Evolutionary conservation across 2,797 vertebrate genomes (phyloP), one percentile per base, ranked within the genome.

Genomic region (Dendrocincla tyrannina): DNA sequence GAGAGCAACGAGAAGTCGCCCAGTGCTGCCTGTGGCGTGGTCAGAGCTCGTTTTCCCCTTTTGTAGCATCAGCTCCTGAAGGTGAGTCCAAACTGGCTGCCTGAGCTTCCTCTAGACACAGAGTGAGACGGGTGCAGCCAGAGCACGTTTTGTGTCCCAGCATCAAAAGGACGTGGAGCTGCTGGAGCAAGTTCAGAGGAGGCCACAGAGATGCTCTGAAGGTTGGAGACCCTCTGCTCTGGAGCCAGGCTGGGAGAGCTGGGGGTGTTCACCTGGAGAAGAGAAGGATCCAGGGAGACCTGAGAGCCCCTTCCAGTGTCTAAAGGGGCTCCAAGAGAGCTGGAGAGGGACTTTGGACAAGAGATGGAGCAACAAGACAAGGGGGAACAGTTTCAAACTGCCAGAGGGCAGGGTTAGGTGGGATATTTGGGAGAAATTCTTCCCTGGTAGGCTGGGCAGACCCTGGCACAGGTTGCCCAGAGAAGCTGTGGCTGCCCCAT

Each of bases 21-120:
- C 66, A 0, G 4, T 2, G 35, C 66, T 44, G 59, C 35, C 60
- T 5, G 10, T 7, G 9, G 56, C 1, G 0, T 1, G 1, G 25
- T 1, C 35, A 18, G 37, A 30, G 56, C 56, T 75, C 41, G 33
- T 50, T 41, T 28, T 68, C 24, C 33, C 50, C 23, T 30, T 17
- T 5, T 4, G 5, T 0, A 7, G 35, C 1, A 1, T 11, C 58
- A 2, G 9, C 1, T 44, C 39, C 47, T 5, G 5, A 10, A 16
- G 44, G 9, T 14, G 10, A 6, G 14, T 3, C 66, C 75, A 17
- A 17, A 18, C 23, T 2, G 13, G 0, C n/a, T 32, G 27, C 74
- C 49, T 17, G 64, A 35, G 35, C 19, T 69, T 39, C 10, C 50
- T 30, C 13, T 2, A 27, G 42, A 5, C 5, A 0, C 1, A 0